Base-by-base conservation (phyloP, 2,113 vertebrate genomes). In the Seriola rivoliana region DNA sequence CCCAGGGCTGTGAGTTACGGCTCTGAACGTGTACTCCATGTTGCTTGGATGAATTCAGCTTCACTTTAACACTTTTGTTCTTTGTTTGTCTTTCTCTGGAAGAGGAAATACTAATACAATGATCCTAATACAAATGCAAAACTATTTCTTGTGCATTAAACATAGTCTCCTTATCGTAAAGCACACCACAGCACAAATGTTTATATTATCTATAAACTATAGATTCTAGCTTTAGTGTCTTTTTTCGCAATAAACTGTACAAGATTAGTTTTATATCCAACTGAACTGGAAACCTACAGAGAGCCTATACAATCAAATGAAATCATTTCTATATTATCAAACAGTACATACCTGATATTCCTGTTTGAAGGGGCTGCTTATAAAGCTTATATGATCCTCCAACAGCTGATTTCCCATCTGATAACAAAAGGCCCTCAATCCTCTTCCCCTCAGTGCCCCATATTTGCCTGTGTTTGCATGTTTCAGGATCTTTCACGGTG, bases 1-100 rank as follows among this genome's bases (percentile, higher is more conserved):
- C 69, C 97, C 97, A 0, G 97, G 88, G 29, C 71, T 93, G 12
- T 95, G 92, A 78, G 93, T 96, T 67, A 97, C 94, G 38, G 95
- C 95, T 89, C 88, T 94, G 88, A 97, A 97, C 32, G 95, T 95
- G 69, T 86, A 29, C 52, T 95, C 95, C 95, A 96, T 96, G 63
- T 46, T 90, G 76, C 17, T 83, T 42, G 3, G 76, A 70, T 70
- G n/a, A 8, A 40, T 17, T 79, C 46, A 3, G 38, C 25, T 44
- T 64, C 36, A 66, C 44, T 55, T 54, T 57, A 38, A 44, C 48
- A 40, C 57, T 57, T 58, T 76, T 55, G 48, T 77, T 74, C 34
- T 34, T 67, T 58, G 2, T 0, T 29, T 75, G 59, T 71, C 34
- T 52, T 66, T 54, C 25, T 42, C 42, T 79, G 78, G 1, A 82